A percentile compares a stretch with the other conserved stretches of the same genome.
Conservation (phyloP, 2,113 vertebrate species). For the Alces alces region DNA sequence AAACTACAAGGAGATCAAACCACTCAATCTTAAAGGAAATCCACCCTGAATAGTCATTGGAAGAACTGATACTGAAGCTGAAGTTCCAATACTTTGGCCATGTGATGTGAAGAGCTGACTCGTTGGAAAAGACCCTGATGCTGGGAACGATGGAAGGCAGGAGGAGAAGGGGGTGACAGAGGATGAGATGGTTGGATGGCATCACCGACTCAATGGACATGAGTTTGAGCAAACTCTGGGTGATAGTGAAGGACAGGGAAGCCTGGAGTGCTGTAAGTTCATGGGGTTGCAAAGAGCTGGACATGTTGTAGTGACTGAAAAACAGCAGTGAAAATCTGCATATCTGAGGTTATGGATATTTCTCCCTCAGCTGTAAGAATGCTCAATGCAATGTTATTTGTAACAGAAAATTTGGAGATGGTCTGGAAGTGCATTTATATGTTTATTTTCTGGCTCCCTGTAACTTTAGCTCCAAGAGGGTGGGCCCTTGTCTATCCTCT, state of each 20-base stretch:
- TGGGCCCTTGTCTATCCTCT: accelerated
- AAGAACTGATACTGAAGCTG: background rate
- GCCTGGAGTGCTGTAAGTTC: background rate
- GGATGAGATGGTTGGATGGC: background rate
- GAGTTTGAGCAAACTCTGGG: background rate
- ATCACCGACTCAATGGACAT: background rate
- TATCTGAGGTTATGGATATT: background rate
- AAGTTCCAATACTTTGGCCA: background rate
- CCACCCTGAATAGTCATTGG: background rate
- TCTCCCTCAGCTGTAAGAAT: background rate
- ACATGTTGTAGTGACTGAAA: background rate
- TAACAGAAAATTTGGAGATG: background rate
- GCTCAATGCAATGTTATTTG: background rate
- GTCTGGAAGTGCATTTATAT: background rate
- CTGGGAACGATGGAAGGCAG: background rate
- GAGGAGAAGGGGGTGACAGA: background rate
- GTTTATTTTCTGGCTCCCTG: background rate
- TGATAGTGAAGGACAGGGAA: background rate
- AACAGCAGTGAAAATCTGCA: background rate
- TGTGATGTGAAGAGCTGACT: background rate
- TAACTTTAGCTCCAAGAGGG: background rate
- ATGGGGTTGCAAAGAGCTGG: background rate
- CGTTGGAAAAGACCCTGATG: background rate
- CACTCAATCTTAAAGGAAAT: background rate
- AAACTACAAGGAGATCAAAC: background rate